Evolutionary conservation across 2,888 invertebrate genomes (phyloP), one percentile per base, ranked within the genome.

Genomic region (Philopedon plagiatum): DNA sequence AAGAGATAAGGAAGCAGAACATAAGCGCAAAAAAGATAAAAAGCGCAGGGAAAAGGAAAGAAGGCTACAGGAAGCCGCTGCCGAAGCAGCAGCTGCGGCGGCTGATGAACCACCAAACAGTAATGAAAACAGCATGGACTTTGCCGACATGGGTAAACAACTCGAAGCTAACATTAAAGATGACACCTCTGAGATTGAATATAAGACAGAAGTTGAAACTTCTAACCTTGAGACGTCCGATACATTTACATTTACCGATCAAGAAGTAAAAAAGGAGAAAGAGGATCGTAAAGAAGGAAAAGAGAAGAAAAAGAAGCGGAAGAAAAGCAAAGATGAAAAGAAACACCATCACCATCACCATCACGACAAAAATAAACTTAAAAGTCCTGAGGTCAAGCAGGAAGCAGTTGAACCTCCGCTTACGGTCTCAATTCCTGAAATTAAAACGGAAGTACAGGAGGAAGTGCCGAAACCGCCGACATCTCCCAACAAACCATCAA

Each of bases 271-370:
- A 80, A 81, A 84, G 79, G 79, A 79, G 7, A 78, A 76, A 57
- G 81, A 88, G 80, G 88, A 86, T 77, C 81, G 88, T 15, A 46
- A 66, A 18, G 57, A 93, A 76, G 87, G 87, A 61, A 93, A 92
- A 81, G 94, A 94, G 78, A 94, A 92, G 85, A 94, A 93, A 85
- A 95, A 95, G 86, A 95, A 94, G 83, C 91, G 94, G 79, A 95
- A 94, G 83, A 93, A 92, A 81, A 93, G 91, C 63, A 93, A 92
- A 82, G 94, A 94, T 79, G 94, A 94, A 73, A 89, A 91, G 76
- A 90, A 88, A 80, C 90, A 92, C 74, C 90, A 91, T 80, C 90
- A 91, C 79, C 91, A 92, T 81, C 90, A 91, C 81, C 90, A 90
- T 75, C 89, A 89, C 76, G 89, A 89, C 57, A 89, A 89, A 78